Evolutionary conservation across 2,888 invertebrate genomes (phyloP).

Genomic region (Apomyelois bistriatella): DNA sequence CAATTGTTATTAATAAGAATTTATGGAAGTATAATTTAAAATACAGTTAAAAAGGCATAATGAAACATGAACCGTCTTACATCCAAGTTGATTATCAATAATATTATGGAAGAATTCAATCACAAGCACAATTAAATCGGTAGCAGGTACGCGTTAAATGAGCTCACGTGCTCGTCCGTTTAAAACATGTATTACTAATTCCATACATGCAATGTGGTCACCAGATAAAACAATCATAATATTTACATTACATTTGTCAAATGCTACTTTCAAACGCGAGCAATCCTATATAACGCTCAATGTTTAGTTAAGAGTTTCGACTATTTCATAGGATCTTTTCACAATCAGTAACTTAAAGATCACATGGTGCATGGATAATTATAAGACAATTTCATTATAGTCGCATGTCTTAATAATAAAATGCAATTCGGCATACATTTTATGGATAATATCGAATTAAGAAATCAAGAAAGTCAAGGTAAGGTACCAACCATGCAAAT

Average conservation of each 20-base stretch:
- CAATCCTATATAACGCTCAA: not conserved
- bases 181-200: too few species aligned
- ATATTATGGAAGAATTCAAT: not conserved
- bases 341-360: not conserved
- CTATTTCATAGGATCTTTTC: not conserved
- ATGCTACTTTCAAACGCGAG: not conserved
- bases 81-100: not conserved
- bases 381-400: not conserved
- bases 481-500: constrained; percentile 1
- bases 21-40: constrained; percentile 4
- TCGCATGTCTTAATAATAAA: not conserved
- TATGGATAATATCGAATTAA: not conserved
- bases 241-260: not conserved
- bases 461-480: not conserved
- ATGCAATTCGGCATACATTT: not conserved
- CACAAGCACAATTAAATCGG: not conserved
- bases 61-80: not conserved
- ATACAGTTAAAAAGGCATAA: not conserved
- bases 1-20: constrained; percentile 1
- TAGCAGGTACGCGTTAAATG: not conserved
- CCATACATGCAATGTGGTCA: too few species aligned
- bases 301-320: constrained; percentile 4
- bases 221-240: not conserved
- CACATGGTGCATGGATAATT: not conserved
- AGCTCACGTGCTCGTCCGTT: too few species aligned